These are phyloP conservation scores for Scaptomyza polygonia DNA, from an alignment of 2,888 invertebrate species.

Conservation along the genomic window DNA sequence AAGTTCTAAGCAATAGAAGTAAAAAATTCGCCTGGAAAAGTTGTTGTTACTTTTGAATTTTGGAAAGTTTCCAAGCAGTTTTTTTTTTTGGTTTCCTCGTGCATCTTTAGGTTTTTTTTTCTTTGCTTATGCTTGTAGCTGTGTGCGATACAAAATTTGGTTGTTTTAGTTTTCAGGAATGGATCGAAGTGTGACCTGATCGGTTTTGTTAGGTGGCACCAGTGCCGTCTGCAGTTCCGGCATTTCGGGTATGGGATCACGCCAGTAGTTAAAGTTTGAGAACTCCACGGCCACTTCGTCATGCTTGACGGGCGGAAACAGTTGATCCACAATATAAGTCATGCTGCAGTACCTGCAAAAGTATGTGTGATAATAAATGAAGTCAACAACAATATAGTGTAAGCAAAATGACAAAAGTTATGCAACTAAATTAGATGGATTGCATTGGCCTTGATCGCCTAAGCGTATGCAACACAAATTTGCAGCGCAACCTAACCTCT, in stretches of 20 bases:
- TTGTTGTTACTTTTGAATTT: no score
- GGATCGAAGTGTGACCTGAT: constrained; percentile 73
- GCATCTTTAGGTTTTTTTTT: neutral
- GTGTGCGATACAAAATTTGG: neutral
- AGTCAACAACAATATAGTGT: neutral
- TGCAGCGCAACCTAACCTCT: constrained; percentile 17
- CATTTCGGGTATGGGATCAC: constrained; percentile 91
- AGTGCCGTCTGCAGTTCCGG: constrained; percentile 66
- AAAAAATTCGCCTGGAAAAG: no score
- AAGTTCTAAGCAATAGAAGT: no score
- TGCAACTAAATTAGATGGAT: constrained; percentile 21
- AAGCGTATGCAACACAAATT: constrained; percentile 42
- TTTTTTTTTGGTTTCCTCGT: neutral
- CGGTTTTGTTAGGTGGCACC: constrained; percentile 47
- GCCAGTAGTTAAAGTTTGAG: constrained; percentile 96
- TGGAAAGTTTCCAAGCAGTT: no score
- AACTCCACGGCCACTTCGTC: constrained; percentile 88
- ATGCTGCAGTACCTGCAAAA: constrained; percentile 92
- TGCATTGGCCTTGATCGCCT: constrained; percentile 30
- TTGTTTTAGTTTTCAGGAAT: constrained; percentile 82
- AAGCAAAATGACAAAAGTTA: constrained; percentile 10
- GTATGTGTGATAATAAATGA: no score
- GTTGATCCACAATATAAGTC: constrained; percentile 97
- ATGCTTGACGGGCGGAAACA: constrained; percentile 93
- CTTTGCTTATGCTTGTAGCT: constrained; percentile 8